phyloP scores from a whole-genome alignment of 2,888 invertebrate species.

The Orchestes rusci region DNA sequence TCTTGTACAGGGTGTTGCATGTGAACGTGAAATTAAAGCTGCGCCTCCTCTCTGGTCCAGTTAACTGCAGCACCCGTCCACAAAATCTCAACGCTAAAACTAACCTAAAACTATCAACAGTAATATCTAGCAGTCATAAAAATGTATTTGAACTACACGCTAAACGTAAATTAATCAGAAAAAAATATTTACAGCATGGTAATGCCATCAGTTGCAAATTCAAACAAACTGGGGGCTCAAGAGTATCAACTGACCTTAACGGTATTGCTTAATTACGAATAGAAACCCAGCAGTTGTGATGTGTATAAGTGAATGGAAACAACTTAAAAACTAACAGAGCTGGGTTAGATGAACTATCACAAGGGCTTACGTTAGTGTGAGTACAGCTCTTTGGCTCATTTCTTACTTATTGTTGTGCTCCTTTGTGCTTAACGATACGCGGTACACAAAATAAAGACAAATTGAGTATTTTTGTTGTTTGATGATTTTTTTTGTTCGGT shows the following conservation, averaged over 20 bases:
- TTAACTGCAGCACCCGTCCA: too few species aligned
- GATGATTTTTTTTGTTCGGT: conserved; percentile 3
- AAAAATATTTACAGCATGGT: conserved; percentile 14
- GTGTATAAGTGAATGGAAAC: conserved; percentile 40
- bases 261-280: conserved; percentile 3
- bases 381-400: conserved; percentile 44
- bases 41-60: too few species aligned
- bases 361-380: conserved; percentile 44
- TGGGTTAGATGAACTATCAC: conserved; percentile 43
- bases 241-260: too few species aligned
- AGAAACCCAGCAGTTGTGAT: conserved; percentile 6
- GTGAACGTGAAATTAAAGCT: too few species aligned
- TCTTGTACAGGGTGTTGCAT: too few species aligned
- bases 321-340: conserved; percentile 36
- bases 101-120: conserved; percentile 6
- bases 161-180: conserved; percentile 6
- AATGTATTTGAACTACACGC: conserved; percentile 9
- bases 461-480: conserved; percentile 28
- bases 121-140: conserved; percentile 19
- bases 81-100: conserved; percentile 2
- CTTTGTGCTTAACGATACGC: conserved; percentile 34
- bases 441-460: conserved; percentile 38
- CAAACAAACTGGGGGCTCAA: conserved; percentile 1
- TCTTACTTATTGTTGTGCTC: conserved; percentile 34
- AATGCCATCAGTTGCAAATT: too few species aligned